Percentiles rank a stretch among this genome's conserved stretches.
These are phyloP conservation scores for Cosmorhoe ocellata DNA, from an alignment of 2,888 invertebrate species.

Conservation along the genomic window DNA sequence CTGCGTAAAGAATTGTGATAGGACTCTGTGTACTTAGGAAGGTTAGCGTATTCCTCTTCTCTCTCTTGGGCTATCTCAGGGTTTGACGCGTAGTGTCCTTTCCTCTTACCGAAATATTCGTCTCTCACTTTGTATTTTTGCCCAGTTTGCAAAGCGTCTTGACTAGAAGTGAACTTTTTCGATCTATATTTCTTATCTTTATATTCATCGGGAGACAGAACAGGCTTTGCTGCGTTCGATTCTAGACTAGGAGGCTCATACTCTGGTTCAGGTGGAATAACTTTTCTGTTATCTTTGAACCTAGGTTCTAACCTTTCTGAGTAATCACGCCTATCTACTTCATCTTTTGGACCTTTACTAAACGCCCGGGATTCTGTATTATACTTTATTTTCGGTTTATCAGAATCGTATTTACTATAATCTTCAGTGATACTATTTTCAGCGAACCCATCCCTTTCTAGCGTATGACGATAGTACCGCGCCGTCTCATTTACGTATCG, in stretches of 20 bases:
- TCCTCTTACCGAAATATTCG: constrained; percentile 69
- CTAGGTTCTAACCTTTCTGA: constrained; percentile 61
- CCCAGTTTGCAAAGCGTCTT: constrained; percentile 68
- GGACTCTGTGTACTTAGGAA: constrained; percentile 69
- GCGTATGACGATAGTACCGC: constrained; percentile 80
- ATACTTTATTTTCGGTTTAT: constrained; percentile 70
- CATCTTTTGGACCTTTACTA: constrained; percentile 62
- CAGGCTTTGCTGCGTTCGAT: constrained; percentile 78
- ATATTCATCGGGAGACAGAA: constrained; percentile 84
- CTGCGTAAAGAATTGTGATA: constrained; percentile 85
- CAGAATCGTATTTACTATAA: constrained; percentile 75
- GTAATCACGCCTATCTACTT: constrained; percentile 66
- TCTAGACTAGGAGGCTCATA: constrained; percentile 87
- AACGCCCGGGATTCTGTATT: constrained; percentile 68
- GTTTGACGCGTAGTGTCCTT: constrained; percentile 83
- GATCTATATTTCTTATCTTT: constrained; percentile 78
- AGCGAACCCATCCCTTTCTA: constrained; percentile 80
- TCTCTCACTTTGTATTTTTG: constrained; percentile 75
- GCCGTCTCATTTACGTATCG: constrained; percentile 82
- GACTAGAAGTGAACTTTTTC: constrained; percentile 76
- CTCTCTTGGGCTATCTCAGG: constrained; percentile 83
- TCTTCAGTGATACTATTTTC: constrained; percentile 80
- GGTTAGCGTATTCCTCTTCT: constrained; percentile 74
- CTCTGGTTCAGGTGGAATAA: constrained; percentile 78
- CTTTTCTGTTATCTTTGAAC: constrained; percentile 57